Base-by-base conservation (phyloP, 1,140 invertebrate genomes). In the Bombus affinis region DNA sequence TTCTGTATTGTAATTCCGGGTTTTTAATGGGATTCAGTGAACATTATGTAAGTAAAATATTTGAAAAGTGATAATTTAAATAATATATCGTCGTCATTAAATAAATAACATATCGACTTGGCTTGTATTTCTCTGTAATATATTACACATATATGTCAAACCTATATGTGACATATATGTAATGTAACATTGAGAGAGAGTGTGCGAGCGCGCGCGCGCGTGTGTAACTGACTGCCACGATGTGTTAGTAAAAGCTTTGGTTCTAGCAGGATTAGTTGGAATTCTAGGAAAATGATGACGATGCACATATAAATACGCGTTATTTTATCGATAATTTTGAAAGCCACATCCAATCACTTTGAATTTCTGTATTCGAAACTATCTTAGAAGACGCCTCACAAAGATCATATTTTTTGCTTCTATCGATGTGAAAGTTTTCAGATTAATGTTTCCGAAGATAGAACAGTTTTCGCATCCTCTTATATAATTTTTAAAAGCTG, bases 251-350 rank as follows among this genome's bases (percentile, higher is more conserved):
- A 73, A 80, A n/a, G 4, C 12, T 25, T 47, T 8, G 28, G 22
- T 53, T 3, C 25, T n/a, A 28, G 53, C 10, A 10, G 35, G 22
- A 86, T 39, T 66, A 42, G 12, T 18, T 18, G 9, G 28, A 66
- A 53, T 89, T 89, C 87, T 39, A 80, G 39, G 80, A 89, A 83
- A 8, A 32, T 5, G 18, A 76, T 86, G 83, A 89, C 59, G 37
- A 59, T 59, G 73, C 76, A 22, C 15, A 3, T 39, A 37, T 25
- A 68, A 62, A 65, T 62, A 9, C 3, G 42, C 12, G 37, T 18
- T 18, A 47, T 71, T 81, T 73, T 32, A 18, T 85, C 72, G 75
- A 42, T 37, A 44, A 35, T 80, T 37, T 59, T 8, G 32, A 73
- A 68, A 53, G 12, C 2, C 28, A 6, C 18, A 15, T n/a, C 13